Conservation (phyloP, 2,113 vertebrate genomes). For the rabbit (Oryctolagus cuniculus) region DNA sequence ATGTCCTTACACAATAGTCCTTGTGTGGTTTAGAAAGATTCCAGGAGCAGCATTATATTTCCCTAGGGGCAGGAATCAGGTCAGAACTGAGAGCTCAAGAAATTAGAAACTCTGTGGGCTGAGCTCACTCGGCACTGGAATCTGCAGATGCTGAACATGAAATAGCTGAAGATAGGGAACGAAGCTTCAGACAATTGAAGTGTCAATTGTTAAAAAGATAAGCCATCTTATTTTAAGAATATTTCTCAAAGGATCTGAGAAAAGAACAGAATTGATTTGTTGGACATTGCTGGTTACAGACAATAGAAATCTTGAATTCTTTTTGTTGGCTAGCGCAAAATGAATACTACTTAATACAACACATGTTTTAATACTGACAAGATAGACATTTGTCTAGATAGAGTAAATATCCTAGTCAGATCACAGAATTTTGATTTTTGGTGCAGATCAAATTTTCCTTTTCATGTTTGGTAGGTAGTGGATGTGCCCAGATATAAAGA, state of each 20-base stretch:
- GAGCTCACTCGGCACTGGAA: slow-evolving; percentile 19
- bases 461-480: slow-evolving; percentile 35
- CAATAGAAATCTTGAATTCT: slow-evolving; percentile 25
- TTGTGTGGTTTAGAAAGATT: slow-evolving; percentile 70
- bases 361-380: background rate
- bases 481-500: background rate
- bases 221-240: background rate
- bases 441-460: background rate
- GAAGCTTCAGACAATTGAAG: background rate
- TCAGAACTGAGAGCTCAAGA: slow-evolving; percentile 58
- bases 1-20: slow-evolving; percentile 30
- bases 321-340: slow-evolving; percentile 44
- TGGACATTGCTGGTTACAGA: slow-evolving; percentile 24
- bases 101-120: slow-evolving; percentile 67
- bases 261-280: slow-evolving; percentile 4
- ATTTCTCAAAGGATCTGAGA: slow-evolving; percentile 48
- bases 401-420: background rate
- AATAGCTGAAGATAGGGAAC: slow-evolving; percentile 17
- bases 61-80: slow-evolving; percentile 45
- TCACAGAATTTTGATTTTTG: slow-evolving; percentile 24
- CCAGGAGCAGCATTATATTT: slow-evolving; percentile 62
- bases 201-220: slow-evolving; percentile 15
- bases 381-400: slow-evolving; percentile 15
- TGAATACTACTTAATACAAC: slow-evolving; percentile 42
- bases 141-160: slow-evolving; percentile 35